These are phyloP conservation scores for Clarias macrocephalus DNA, from an alignment of 2,113 vertebrate genomes.

Conservation along the genomic window DNA sequence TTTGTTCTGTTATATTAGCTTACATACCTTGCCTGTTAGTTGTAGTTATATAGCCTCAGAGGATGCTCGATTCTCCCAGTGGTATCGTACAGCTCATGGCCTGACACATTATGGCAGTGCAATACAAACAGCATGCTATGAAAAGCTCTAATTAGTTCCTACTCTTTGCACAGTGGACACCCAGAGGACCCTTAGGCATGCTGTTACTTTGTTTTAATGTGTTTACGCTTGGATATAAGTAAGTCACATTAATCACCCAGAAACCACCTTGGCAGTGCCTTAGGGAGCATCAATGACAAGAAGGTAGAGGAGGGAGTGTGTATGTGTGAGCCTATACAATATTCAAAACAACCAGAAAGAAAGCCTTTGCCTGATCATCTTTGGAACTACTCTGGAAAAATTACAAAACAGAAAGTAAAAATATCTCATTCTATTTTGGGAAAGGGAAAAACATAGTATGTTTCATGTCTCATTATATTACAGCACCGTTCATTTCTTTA, in stretches of 20 bases:
- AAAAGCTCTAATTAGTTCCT: slow-evolving; percentile 54
- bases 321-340: not conserved
- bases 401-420: not conserved
- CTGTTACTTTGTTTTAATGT: slow-evolving; percentile 53
- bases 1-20: slow-evolving; percentile 18
- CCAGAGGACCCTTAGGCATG: slow-evolving; percentile 39
- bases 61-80: slow-evolving; percentile 41
- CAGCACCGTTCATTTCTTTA: not conserved
- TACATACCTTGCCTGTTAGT: slow-evolving; percentile 37
- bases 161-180: slow-evolving; percentile 50
- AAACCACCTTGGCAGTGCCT: slow-evolving; percentile 25
- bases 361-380: not conserved
- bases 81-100: slow-evolving; percentile 42
- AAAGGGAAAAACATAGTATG: not conserved
- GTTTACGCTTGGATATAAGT: slow-evolving; percentile 52
- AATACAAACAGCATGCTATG: slow-evolving; percentile 43
- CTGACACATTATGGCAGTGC: slow-evolving; percentile 49
- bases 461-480: not conserved
- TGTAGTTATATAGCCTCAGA: slow-evolving; percentile 34
- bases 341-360: not conserved
- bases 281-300: not conserved
- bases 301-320: slow-evolving; percentile 6
- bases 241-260: slow-evolving; percentile 48
- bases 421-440: not conserved
- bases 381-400: not conserved